These are phyloP conservation scores for Lepus americanus DNA, from an alignment of 2,113 vertebrate species.

Conservation along the genomic window DNA sequence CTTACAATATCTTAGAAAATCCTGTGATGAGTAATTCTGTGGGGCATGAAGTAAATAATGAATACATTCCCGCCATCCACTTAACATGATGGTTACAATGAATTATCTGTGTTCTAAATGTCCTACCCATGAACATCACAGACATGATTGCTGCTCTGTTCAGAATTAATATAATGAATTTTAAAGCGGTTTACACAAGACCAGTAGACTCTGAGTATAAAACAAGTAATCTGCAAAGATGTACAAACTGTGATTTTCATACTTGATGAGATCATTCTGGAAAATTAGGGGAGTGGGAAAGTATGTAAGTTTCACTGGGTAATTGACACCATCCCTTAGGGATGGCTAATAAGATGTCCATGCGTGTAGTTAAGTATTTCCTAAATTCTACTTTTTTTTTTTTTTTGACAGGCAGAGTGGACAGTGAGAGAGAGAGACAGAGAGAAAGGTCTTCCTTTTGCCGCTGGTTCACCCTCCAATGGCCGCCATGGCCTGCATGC, in stretches of 20 bases:
- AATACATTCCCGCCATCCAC: neutral
- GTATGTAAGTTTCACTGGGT: conserved; percentile 69
- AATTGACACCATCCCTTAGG: conserved; percentile 80
- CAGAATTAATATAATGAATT: neutral
- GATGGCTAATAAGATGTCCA: conserved; percentile 72
- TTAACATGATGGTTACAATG: neutral
- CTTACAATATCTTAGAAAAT: neutral
- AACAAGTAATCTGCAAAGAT: neutral
- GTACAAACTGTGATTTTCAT: neutral
- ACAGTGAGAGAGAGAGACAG: too few relatives aligned
- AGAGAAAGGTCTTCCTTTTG: too few relatives aligned
- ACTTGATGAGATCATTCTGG: conserved; percentile 54
- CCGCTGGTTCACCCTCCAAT: too few relatives aligned
- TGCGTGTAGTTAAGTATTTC: neutral
- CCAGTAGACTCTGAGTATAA: neutral
- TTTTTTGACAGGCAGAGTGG: too few relatives aligned
- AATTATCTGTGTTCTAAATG: neutral
- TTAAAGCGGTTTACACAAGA: neutral
- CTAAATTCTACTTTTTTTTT: conserved; percentile 48
- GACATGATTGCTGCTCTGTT: too few relatives aligned
- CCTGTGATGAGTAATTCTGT: neutral
- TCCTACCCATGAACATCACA: neutral
- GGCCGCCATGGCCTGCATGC: too few relatives aligned
- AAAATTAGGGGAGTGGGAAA: conserved; percentile 11
- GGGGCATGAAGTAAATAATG: neutral